phyloP scores from a whole-genome alignment of 2,113 vertebrate species.

The Spea bombifrons region DNA sequence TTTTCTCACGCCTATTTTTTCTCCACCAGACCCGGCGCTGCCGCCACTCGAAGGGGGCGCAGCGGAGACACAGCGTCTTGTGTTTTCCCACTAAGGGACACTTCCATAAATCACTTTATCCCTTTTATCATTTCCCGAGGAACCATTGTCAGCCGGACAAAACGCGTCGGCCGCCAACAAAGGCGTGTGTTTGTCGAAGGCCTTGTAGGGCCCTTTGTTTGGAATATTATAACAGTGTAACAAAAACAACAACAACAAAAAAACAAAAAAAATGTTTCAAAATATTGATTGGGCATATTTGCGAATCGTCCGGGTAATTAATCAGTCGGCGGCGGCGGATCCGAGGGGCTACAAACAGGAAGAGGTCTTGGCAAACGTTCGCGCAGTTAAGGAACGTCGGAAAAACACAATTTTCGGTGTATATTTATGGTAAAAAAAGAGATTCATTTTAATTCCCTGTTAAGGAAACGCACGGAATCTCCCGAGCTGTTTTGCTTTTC shows the following conservation, averaged over 20 bases:
- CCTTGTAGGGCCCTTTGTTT: constrained; percentile 2
- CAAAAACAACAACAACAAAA: neutral
- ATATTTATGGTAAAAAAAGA: too few relatives aligned
- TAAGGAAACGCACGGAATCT: too few relatives aligned
- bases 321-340: neutral
- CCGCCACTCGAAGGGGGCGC: neutral
- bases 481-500: too few relatives aligned
- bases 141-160: neutral
- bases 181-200: neutral
- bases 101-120: neutral
- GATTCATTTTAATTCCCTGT: too few relatives aligned
- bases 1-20: constrained; percentile 53
- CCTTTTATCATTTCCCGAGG: neutral
- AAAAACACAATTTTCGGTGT: too few relatives aligned
- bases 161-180: neutral
- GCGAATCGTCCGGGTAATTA: neutral
- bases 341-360: neutral
- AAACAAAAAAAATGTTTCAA: neutral
- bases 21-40: constrained; percentile 3
- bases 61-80: neutral
- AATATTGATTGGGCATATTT: neutral
- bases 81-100: neutral
- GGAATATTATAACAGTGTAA: neutral
- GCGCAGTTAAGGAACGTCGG: too few relatives aligned
- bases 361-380: neutral